Percentiles rank a stretch among this genome's conserved stretches.
phyloP scores from a whole-genome alignment of 2,888 invertebrate genomes.

The Agonopterix alstromeriana region DNA sequence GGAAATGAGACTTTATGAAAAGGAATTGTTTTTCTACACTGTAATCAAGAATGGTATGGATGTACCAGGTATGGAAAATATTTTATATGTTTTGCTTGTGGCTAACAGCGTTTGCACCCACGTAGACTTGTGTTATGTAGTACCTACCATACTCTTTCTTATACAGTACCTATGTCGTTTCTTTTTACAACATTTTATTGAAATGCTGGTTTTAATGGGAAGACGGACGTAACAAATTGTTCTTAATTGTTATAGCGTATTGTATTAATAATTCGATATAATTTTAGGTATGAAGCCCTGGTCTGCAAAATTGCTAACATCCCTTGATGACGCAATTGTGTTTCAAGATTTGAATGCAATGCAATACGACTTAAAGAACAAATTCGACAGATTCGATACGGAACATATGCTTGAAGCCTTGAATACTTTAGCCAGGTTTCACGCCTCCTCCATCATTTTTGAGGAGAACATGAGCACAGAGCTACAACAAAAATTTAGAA shows the following conservation, averaged over 20 bases:
- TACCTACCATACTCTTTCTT: too few relatives aligned
- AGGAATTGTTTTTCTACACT: constrained; percentile 49
- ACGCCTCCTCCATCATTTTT: constrained; percentile 69
- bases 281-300: constrained; percentile 43
- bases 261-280: too few relatives aligned
- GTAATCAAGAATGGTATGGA: constrained; percentile 40
- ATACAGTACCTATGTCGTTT: too few relatives aligned
- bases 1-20: constrained; percentile 48
- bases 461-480: constrained; percentile 57
- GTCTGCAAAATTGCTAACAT: constrained; percentile 43
- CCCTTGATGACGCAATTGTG: constrained; percentile 45
- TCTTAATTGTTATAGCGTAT: too few relatives aligned
- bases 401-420: constrained; percentile 64
- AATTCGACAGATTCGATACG: constrained; percentile 56
- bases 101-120: too few relatives aligned
- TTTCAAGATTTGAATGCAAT: constrained; percentile 56
- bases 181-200: too few relatives aligned
- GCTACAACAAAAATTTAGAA: constrained; percentile 28
- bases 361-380: constrained; percentile 43
- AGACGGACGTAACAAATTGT: too few relatives aligned
- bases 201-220: too few relatives aligned
- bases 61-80: constrained; percentile 35
- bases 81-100: not conserved
- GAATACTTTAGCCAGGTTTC: constrained; percentile 63
- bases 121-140: too few relatives aligned